phyloP scores from a whole-genome alignment of 2,113 vertebrate species.

The Ardeotis arabs region DNA sequence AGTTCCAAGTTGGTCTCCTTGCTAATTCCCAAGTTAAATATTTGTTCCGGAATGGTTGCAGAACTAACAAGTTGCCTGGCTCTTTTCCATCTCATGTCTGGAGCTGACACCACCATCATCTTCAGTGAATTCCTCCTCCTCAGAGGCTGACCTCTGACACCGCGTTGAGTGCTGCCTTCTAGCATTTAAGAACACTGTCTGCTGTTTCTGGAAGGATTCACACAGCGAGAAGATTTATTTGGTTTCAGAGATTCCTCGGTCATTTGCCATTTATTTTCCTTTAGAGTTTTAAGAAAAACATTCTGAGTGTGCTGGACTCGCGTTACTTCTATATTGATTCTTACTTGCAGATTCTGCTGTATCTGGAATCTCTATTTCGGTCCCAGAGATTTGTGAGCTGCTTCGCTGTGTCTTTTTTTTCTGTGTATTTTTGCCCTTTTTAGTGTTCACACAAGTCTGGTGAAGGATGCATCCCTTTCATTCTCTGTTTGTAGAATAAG shows the following conservation, averaged over 20 bases:
- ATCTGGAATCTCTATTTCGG: not conserved
- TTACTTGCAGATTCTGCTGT: not conserved
- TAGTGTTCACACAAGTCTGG: not conserved
- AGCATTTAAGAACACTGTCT: not conserved
- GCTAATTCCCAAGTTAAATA: not conserved
- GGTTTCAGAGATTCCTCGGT: not conserved
- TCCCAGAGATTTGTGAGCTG: not conserved
- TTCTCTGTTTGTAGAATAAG: not conserved
- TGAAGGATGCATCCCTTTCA: not conserved
- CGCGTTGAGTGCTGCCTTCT: not conserved
- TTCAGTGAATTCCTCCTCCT: not conserved
- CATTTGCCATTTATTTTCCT: not conserved
- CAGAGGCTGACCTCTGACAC: not conserved
- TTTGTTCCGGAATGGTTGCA: not conserved
- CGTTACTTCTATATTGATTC: not conserved
- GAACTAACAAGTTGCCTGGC: not conserved
- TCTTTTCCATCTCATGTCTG: not conserved
- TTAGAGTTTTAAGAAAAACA: not conserved
- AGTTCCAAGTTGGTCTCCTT: not conserved
- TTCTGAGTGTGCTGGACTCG: not conserved
- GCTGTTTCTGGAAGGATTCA: not conserved
- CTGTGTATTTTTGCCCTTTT: not conserved
- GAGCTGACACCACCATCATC: slow-evolving; percentile 22
- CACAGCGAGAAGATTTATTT: not conserved
- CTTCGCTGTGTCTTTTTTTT: not conserved